Evolutionary conservation across 2,888 invertebrate species (phyloP).

Genomic region (Drosophila kanekoi): DNA sequence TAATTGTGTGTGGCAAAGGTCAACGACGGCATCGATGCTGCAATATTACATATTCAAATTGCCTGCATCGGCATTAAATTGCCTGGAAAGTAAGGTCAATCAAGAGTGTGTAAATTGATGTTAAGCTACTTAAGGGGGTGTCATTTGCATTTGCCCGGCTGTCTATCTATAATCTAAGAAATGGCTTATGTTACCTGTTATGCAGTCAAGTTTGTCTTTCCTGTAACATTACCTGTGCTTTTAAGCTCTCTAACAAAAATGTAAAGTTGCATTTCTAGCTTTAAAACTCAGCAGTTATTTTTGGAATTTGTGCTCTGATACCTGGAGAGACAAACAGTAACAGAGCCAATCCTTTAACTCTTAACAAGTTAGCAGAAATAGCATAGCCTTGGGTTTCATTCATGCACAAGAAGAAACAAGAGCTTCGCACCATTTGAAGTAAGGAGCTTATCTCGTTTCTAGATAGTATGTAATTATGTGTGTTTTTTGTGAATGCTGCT

Average conservation of each 20-base stretch:
- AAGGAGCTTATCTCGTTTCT: background rate
- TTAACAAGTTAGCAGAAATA: background rate
- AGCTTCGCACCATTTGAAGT: background rate
- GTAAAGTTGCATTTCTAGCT: background rate
- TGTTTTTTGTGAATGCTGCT: background rate
- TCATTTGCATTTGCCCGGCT: slow-evolving; percentile 9
- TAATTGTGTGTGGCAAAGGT: slow-evolving; percentile 54
- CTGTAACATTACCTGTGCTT: background rate
- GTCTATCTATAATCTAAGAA: background rate
- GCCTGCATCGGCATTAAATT: slow-evolving; percentile 21
- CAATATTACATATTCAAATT: slow-evolving; percentile 37
- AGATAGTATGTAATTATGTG: background rate
- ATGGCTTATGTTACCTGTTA: background rate
- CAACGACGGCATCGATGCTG: slow-evolving; percentile 32
- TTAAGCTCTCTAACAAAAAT: background rate
- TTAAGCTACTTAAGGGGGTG: background rate
- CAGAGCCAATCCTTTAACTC: too few species aligned
- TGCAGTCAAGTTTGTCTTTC: background rate
- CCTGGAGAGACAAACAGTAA: background rate
- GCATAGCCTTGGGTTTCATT: background rate
- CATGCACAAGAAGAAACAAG: background rate
- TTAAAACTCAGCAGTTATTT: background rate
- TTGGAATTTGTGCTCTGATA: background rate
- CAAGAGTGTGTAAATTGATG: slow-evolving; percentile 34
- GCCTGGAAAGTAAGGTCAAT: slow-evolving; percentile 23